Conservation (phyloP, 2,888 invertebrate species). For the Amiota communis region DNA sequence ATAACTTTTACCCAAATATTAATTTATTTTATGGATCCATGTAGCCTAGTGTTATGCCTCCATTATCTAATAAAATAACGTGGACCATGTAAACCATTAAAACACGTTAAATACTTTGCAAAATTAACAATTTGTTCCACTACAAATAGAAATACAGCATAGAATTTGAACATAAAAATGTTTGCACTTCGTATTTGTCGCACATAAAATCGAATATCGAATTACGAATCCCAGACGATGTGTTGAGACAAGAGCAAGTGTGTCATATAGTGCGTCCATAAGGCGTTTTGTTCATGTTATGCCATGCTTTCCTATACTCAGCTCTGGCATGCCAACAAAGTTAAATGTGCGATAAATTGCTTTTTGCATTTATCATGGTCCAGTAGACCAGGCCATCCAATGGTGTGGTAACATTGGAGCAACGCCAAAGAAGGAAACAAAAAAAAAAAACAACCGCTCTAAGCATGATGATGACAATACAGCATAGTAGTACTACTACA, state of each 20-base stretch:
- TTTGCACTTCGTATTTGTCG: slow-evolving; percentile 67
- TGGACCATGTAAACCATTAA: slow-evolving; percentile 40
- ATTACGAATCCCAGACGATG: slow-evolving; percentile 52
- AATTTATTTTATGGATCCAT: too few species aligned
- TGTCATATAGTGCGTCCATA: slow-evolving; percentile 13
- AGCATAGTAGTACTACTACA: slow-evolving; percentile 12
- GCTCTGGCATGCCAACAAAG: slow-evolving; percentile 44
- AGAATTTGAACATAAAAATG: slow-evolving; percentile 62
- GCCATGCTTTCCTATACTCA: too few species aligned
- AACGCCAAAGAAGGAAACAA: slow-evolving; percentile 34
- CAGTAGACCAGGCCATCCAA: slow-evolving; percentile 28
- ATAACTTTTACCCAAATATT: too few species aligned
- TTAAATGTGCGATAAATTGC: slow-evolving; percentile 69
- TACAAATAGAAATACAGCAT: slow-evolving; percentile 57
- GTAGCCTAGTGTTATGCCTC: too few species aligned
- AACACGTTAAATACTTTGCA: slow-evolving; percentile 53
- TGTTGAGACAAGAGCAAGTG: slow-evolving; percentile 26
- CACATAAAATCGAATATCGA: slow-evolving; percentile 69
- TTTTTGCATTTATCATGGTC: slow-evolving; percentile 67
- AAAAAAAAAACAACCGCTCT: too few species aligned
- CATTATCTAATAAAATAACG: too few species aligned
- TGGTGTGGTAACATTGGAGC: slow-evolving; percentile 44
- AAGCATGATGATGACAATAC: slow-evolving; percentile 25
- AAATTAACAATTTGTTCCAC: slow-evolving; percentile 48
- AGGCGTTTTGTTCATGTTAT: slow-evolving; percentile 23